Percentiles rank a stretch among this genome's conserved stretches.
Evolutionary conservation across 92 coral and sea anemone genomes (phyloP).

Genomic region (Phenganax marumi): DNA sequence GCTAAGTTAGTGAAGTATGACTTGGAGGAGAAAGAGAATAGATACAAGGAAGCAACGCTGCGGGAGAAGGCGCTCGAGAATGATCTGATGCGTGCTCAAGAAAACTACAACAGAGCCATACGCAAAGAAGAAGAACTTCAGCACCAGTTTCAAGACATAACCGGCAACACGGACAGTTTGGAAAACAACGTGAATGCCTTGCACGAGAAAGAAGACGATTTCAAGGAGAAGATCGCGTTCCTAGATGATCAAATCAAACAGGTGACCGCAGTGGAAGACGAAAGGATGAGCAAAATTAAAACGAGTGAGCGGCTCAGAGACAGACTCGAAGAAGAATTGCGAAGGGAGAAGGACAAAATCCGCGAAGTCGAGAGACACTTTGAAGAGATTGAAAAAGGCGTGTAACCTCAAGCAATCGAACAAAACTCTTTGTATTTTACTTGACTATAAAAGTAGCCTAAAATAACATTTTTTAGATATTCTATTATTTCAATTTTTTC

Average conservation of each 20-base stretch:
- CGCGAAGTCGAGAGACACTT: slow-evolving; percentile 30
- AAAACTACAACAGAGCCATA: neutral
- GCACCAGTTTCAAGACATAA: neutral
- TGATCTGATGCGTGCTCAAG: slow-evolving; percentile 27
- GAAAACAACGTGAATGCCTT: slow-evolving; percentile 28
- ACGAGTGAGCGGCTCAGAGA: neutral
- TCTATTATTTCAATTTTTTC: too few species aligned
- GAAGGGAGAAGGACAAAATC: slow-evolving; percentile 3
- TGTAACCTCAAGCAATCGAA: neutral
- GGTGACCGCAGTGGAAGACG: slow-evolving; percentile 19
- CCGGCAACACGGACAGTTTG: neutral
- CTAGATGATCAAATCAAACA: slow-evolving; percentile 36
- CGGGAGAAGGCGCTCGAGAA: slow-evolving; percentile 23
- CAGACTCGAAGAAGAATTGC: neutral
- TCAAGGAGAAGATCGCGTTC: slow-evolving; percentile 21
- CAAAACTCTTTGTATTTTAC: neutral
- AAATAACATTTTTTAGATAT: too few species aligned
- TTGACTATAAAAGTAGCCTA: too few species aligned
- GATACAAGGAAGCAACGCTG: slow-evolving; percentile 16
- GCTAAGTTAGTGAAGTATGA: slow-evolving; percentile 1
- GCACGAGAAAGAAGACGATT: slow-evolving; percentile 32
- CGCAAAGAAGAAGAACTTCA: neutral
- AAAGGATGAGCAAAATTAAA: neutral
- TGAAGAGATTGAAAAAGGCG: slow-evolving; percentile 26
- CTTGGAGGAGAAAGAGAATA: slow-evolving; percentile 28